Conservation (phyloP, 2,888 invertebrate genomes). For the Odontothrips loti region DNA sequence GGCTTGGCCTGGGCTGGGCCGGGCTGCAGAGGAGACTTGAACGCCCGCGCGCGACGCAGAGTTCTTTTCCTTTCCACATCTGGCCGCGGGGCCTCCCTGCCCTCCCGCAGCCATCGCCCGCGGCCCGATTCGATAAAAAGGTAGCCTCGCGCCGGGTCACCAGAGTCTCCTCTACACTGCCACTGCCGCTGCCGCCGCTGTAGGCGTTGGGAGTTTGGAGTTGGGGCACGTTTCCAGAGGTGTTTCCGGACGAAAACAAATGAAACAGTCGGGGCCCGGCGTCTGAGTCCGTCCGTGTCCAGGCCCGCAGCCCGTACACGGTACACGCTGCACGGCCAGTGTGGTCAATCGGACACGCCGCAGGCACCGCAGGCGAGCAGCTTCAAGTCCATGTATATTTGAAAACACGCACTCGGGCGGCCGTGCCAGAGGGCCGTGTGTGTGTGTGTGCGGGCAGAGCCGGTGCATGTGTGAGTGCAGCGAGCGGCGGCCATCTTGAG, state of each 20-base stretch:
- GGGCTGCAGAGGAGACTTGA: background rate
- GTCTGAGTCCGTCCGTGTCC: too few species aligned
- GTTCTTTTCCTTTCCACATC: too few species aligned
- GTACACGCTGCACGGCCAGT: too few species aligned
- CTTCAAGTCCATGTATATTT: conserved; percentile 6
- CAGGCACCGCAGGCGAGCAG: background rate
- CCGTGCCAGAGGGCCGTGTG: too few species aligned
- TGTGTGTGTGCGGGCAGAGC: background rate
- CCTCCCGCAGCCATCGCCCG: background rate
- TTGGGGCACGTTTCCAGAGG: too few species aligned
- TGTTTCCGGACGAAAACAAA: too few species aligned
- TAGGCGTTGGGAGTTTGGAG: too few species aligned
- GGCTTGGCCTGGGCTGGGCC: background rate
- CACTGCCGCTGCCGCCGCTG: background rate
- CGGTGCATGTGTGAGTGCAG: conserved; percentile 1
- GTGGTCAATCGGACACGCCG: background rate
- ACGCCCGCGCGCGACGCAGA: background rate
- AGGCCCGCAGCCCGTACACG: too few species aligned
- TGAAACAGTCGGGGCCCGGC: too few species aligned
- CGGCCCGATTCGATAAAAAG: background rate
- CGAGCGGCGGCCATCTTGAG: conserved; percentile 10
- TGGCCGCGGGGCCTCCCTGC: background rate
- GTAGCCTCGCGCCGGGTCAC: too few species aligned
- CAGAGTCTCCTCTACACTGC: too few species aligned
- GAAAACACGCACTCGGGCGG: conserved; percentile 2